These are phyloP conservation scores for Hyperoplus immaculatus DNA, from an alignment of 2,797 vertebrate species.

Conservation along the genomic window DNA sequence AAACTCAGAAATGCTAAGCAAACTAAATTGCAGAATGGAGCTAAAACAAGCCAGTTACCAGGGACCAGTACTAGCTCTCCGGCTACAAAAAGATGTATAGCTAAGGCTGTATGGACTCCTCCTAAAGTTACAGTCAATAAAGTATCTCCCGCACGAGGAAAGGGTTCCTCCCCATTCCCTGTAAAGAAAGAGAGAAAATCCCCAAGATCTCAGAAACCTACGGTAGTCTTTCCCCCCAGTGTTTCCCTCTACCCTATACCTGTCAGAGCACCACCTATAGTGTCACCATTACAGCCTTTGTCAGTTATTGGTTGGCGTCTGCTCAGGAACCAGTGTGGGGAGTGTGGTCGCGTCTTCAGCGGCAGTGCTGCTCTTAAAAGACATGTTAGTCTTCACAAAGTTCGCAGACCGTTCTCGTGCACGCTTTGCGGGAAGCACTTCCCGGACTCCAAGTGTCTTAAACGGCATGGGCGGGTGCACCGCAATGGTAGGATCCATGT, in stretches of 20 bases:
- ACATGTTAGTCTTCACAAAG: conserved; percentile 80
- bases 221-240: too few species aligned
- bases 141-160: not conserved
- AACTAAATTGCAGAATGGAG: conserved; percentile 8
- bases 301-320: conserved; percentile 26
- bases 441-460: conserved; percentile 78
- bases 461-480: conserved; percentile 80
- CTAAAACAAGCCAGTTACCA: not conserved
- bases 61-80: not conserved
- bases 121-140: conserved; percentile 35
- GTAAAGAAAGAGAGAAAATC: too few species aligned
- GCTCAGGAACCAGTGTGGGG: conserved; percentile 79
- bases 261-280: conserved; percentile 42
- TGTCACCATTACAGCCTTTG: conserved; percentile 57
- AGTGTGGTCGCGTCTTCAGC: conserved; percentile 64
- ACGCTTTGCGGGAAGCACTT: conserved; percentile 81
- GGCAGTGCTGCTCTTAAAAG: conserved; percentile 78
- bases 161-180: not conserved
- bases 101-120: conserved; percentile 66
- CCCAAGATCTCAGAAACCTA: too few species aligned
- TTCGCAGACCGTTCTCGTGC: conserved; percentile 78
- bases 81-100: conserved; percentile 17
- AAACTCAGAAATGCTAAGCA: conserved; percentile 23
- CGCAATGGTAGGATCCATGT: conserved; percentile 78
- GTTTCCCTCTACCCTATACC: conserved; percentile 10